Conservation (phyloP, 1,140 invertebrate genomes). For the Drosophila micromelanica region DNA sequence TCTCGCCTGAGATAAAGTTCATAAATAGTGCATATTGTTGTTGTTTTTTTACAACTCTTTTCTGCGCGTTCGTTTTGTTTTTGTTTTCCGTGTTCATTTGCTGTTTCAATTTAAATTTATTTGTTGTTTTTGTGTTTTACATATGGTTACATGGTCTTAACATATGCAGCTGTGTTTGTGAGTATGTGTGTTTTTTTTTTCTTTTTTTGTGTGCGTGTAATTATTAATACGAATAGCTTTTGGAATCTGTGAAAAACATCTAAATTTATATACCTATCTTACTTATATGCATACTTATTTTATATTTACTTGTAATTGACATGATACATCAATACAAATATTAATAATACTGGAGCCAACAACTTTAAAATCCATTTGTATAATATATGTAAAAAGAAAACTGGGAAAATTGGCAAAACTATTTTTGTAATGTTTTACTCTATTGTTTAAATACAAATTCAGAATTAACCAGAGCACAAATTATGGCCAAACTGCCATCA, state of each 20-base stretch:
- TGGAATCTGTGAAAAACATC: background rate
- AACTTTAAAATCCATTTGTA: no score
- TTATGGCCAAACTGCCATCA: no score
- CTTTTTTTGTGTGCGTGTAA: background rate
- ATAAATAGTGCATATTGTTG: conserved; percentile 36
- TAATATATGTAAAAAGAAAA: no score
- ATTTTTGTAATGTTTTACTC: no score
- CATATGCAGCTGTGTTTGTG: background rate
- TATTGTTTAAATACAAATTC: no score
- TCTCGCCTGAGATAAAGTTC: conserved; percentile 16
- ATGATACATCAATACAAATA: background rate
- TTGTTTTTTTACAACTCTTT: conserved; percentile 12
- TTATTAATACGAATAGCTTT: background rate
- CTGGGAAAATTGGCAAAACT: no score
- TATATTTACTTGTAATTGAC: background rate
- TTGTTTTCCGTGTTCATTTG: background rate
- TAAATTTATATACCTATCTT: no score
- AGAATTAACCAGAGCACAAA: no score
- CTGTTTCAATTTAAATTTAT: conserved; percentile 1
- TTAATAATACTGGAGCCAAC: no score
- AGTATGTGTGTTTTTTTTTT: background rate
- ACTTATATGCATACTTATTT: background rate
- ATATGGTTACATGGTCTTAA: conserved; percentile 1
- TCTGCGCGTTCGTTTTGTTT: background rate
- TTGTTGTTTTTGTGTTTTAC: background rate